Conservation (phyloP, 2,797 vertebrate genomes). For the Rhinella marina region DNA sequence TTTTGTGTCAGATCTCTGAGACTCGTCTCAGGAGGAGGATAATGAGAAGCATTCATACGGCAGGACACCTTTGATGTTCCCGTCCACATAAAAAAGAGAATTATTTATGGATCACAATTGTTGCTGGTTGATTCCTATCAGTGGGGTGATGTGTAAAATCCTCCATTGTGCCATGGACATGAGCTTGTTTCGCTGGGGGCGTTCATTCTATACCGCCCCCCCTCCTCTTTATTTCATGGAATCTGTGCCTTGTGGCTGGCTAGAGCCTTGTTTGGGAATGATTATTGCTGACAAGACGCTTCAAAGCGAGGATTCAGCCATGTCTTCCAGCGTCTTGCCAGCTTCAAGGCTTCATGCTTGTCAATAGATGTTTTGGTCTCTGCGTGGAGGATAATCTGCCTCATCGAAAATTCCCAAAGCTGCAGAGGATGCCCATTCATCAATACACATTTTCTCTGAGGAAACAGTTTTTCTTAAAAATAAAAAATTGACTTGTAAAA, state of each 20-base stretch:
- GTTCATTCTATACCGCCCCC: slow-evolving; percentile 26
- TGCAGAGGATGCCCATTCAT: slow-evolving; percentile 64
- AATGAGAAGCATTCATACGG: slow-evolving; percentile 2
- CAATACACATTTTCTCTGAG: slow-evolving; percentile 60
- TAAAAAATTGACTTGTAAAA: too few species aligned
- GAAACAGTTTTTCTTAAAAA: background rate
- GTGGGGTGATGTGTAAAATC: background rate
- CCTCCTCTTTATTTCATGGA: background rate
- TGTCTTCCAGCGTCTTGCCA: slow-evolving; percentile 68
- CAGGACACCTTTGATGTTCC: slow-evolving; percentile 42
- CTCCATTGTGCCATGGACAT: slow-evolving; percentile 36
- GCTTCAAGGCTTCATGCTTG: slow-evolving; percentile 71
- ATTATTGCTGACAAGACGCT: slow-evolving; percentile 68
- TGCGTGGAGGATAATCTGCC: slow-evolving; percentile 63
- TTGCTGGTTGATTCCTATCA: slow-evolving; percentile 17
- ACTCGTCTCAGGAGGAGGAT: slow-evolving; percentile 8
- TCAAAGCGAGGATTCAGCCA: slow-evolving; percentile 66
- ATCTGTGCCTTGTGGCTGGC: slow-evolving; percentile 63
- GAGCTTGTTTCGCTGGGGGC: slow-evolving; percentile 14
- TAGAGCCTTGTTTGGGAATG: slow-evolving; percentile 63
- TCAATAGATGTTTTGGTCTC: slow-evolving; percentile 70
- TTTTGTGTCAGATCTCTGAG: background rate
- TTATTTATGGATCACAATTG: slow-evolving; percentile 42
- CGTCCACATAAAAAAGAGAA: slow-evolving; percentile 40
- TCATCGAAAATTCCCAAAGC: slow-evolving; percentile 65